Evolutionary conservation across 1,140 invertebrate genomes (phyloP).

Genomic region (Atta cephalotes): DNA sequence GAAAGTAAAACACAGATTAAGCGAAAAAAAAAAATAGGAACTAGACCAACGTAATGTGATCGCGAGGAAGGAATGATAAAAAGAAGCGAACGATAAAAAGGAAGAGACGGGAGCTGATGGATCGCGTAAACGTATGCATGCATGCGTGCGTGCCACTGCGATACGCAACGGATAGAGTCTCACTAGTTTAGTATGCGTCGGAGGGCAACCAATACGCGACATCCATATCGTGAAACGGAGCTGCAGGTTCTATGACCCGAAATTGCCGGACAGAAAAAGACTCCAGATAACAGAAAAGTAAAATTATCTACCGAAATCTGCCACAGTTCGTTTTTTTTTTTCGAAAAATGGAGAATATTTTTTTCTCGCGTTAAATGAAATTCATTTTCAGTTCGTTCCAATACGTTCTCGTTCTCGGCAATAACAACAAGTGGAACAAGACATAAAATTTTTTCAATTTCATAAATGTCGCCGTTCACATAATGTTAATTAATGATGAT

Average conservation of each 20-base stretch:
- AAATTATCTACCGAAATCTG: background rate
- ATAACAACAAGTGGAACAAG: background rate
- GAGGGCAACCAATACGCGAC: constrained; percentile 71
- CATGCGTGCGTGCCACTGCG: constrained; percentile 59
- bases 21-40: constrained; percentile 5
- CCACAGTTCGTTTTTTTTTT: too few relatives aligned
- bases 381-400: background rate
- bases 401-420: background rate
- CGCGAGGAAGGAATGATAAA: constrained; percentile 20
- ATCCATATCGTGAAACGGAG: constrained; percentile 70
- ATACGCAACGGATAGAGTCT: constrained; percentile 70
- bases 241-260: constrained; percentile 74
- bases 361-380: background rate
- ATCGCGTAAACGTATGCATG: constrained; percentile 2
- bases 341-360: background rate
- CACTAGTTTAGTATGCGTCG: constrained; percentile 72
- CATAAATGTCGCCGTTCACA: background rate
- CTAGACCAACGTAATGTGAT: background rate
- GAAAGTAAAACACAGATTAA: constrained; percentile 33
- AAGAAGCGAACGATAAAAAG: constrained; percentile 28
- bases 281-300: background rate
- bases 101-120: constrained; percentile 1
- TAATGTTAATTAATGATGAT: background rate
- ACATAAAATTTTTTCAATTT: background rate
- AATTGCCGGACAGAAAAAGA: constrained; percentile 43